These are phyloP conservation scores for Andrena bucephala DNA, from an alignment of 2,888 invertebrate species.

Conservation along the genomic window DNA sequence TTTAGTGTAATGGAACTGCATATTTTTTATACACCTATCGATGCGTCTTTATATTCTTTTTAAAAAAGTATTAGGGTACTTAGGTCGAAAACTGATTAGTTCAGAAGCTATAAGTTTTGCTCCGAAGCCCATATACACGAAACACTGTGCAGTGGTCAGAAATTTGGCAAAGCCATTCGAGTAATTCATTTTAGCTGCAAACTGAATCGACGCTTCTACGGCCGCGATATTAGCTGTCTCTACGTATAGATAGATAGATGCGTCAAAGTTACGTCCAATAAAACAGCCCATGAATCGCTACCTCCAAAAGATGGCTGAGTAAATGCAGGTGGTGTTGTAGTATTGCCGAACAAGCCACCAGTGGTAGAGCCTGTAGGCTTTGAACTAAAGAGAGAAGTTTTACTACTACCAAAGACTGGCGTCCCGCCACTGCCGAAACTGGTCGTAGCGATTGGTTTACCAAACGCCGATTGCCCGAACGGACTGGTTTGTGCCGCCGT, in stretches of 20 bases:
- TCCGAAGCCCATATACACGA: no score
- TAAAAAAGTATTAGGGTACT: no score
- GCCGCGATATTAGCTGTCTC: not conserved
- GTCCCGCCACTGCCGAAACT: conserved; percentile 88
- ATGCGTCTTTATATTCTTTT: no score
- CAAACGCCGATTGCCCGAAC: conserved; percentile 86
- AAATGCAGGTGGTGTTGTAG: conserved; percentile 88
- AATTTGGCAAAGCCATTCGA: not conserved
- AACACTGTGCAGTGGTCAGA: no score
- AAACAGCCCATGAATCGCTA: conserved; percentile 53
- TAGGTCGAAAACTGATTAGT: no score
- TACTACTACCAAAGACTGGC: conserved; percentile 89
- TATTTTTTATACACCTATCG: no score
- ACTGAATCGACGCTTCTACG: not conserved
- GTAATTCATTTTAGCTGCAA: not conserved
- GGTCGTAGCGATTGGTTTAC: conserved; percentile 87
- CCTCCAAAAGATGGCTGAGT: conserved; percentile 85
- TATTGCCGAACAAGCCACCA: conserved; percentile 88
- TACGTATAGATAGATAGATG: not conserved
- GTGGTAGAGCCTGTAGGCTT: conserved; percentile 85
- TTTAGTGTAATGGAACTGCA: no score
- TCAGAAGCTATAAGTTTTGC: no score
- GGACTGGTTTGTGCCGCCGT: conserved; percentile 86
- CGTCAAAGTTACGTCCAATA: conserved; percentile 13
- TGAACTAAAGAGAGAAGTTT: conserved; percentile 87